Conservation (phyloP, 1,140 invertebrate genomes). For the Ceratina calcarata region DNA sequence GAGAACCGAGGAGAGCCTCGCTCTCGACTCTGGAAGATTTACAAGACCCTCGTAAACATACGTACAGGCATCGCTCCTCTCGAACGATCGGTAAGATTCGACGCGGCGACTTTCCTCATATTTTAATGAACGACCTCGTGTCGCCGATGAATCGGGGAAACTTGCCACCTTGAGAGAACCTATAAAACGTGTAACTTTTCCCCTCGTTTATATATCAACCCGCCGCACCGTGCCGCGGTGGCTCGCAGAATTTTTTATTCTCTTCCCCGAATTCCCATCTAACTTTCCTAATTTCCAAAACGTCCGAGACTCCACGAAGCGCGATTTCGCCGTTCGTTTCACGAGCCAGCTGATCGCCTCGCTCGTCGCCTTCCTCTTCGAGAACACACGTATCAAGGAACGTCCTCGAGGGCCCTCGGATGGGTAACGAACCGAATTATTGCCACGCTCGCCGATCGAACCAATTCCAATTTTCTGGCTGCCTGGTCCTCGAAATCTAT, state of each 20-base stretch:
- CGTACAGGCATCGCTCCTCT: neutral
- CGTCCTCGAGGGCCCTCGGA: conserved; percentile 44
- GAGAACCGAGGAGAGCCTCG: neutral
- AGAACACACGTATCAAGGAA: conserved; percentile 26
- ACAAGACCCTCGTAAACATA: neutral
- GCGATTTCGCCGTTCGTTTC: conserved; percentile 17
- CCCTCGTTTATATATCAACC: neutral
- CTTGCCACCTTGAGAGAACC: too few species aligned
- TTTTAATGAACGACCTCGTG: neutral
- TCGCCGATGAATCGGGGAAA: too few species aligned
- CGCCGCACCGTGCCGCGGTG: too few species aligned
- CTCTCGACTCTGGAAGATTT: neutral
- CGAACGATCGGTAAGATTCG: neutral
- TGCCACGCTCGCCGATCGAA: conserved; percentile 65
- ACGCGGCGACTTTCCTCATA: neutral
- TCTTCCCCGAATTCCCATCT: conserved; percentile 1
- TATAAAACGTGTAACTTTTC: neutral
- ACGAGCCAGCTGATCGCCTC: neutral
- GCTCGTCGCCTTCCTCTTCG: conserved; percentile 35
- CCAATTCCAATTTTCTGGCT: conserved; percentile 78
- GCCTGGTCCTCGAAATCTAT: conserved; percentile 63
- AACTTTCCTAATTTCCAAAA: conserved; percentile 48
- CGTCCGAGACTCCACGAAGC: neutral
- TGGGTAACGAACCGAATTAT: conserved; percentile 64
- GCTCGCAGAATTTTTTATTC: conserved; percentile 15